Percentiles rank a stretch among this genome's conserved stretches.
Conservation (phyloP, 2,797 vertebrate genomes). For the Eleutherodactylus coqui region DNA sequence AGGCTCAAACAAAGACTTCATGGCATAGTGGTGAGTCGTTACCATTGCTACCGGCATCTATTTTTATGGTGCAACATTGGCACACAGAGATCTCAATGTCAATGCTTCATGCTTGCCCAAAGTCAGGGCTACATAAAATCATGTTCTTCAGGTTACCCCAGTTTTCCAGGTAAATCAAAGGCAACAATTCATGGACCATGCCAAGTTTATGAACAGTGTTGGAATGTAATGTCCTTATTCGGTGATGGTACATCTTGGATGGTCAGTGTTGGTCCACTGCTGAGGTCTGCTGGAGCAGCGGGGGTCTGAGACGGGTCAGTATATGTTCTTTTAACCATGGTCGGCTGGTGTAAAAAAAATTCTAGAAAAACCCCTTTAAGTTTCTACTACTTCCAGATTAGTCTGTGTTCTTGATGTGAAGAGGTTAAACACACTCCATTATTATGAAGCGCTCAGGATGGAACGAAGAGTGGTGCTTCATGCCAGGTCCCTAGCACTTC, state of each 20-base stretch:
- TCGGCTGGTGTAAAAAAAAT: too few species aligned
- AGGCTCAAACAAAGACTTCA: too few species aligned
- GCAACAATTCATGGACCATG: background rate
- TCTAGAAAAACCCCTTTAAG: too few species aligned
- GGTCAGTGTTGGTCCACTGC: too few species aligned
- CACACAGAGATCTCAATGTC: background rate
- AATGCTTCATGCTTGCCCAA: background rate
- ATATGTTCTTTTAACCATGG: too few species aligned
- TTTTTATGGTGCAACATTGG: too few species aligned
- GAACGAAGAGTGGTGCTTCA: background rate
- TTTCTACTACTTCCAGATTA: background rate
- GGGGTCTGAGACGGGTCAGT: too few species aligned
- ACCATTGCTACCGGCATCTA: too few species aligned
- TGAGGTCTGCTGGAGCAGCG: too few species aligned
- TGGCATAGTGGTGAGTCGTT: too few species aligned
- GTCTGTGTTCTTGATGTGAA: background rate
- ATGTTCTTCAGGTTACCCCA: background rate
- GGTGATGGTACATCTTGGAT: background rate
- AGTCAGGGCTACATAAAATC: background rate
- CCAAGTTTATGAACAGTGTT: background rate
- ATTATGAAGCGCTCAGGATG: constrained; percentile 15
- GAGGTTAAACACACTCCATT: background rate
- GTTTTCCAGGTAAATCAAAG: background rate
- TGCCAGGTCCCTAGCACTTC: constrained; percentile 43
- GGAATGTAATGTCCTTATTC: background rate